Conservation (phyloP, 2,113 vertebrate genomes). For the Tichodroma muraria region DNA sequence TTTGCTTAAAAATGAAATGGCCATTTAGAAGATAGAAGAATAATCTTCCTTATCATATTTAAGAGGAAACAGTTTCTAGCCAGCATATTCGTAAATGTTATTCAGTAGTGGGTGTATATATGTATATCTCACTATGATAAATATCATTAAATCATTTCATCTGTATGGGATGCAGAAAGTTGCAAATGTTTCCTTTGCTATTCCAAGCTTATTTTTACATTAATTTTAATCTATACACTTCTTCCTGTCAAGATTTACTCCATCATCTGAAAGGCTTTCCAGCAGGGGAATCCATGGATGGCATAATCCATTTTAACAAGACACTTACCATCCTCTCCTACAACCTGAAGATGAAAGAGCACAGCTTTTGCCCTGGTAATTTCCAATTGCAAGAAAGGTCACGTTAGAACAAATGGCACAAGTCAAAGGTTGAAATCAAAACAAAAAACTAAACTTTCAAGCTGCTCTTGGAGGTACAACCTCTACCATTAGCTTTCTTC, state of each 20-base stretch:
- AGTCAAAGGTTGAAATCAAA: slow-evolving; percentile 33
- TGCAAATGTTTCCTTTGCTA: not conserved
- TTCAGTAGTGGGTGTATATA: not conserved
- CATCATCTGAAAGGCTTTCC: not conserved
- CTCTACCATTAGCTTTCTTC: not conserved
- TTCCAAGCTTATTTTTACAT: not conserved
- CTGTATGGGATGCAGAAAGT: not conserved
- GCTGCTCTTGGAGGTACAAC: not conserved
- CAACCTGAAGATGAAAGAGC: not conserved
- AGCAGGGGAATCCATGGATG: not conserved
- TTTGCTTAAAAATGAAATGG: not conserved
- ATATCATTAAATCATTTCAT: not conserved
- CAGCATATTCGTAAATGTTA: not conserved
- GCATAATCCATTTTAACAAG: slow-evolving; percentile 24
- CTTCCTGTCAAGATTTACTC: not conserved
- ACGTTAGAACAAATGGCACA: not conserved
- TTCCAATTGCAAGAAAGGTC: slow-evolving; percentile 9
- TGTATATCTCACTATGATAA: not conserved
- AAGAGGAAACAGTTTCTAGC: not conserved
- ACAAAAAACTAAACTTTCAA: slow-evolving; percentile 28
- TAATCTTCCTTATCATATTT: not conserved
- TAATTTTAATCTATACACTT: not conserved
- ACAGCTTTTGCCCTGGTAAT: slow-evolving; percentile 12
- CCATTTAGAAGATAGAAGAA: not conserved
- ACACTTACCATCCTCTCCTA: not conserved